Conservation (phyloP, 92 coral and sea anemone species). For the Diadumene lineata region DNA sequence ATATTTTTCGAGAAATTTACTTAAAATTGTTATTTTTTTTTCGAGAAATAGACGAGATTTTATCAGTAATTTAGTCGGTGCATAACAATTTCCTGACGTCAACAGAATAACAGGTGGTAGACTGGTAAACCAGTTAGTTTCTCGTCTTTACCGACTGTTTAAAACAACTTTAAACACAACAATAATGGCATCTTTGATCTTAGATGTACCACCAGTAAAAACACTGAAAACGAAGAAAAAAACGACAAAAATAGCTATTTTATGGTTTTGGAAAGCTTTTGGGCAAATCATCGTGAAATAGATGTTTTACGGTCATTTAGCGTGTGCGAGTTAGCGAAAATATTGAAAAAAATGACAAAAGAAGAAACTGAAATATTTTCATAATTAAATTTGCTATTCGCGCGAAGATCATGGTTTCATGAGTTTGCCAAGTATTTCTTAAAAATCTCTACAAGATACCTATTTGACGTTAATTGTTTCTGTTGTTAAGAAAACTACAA, state of each 20-base stretch:
- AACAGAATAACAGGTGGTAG: conserved; percentile 69
- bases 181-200: background rate
- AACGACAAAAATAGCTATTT: background rate
- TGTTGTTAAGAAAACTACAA: no score
- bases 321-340: no score
- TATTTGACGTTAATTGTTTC: no score
- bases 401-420: no score
- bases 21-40: background rate
- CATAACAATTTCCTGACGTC: conserved; percentile 63
- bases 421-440: no score
- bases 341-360: no score
- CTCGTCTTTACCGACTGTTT: conserved; percentile 13
- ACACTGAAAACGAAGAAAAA: conserved; percentile 5
- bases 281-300: no score
- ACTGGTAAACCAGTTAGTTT: conserved; percentile 39
- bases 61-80: conserved; percentile 5
- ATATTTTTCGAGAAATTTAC: background rate
- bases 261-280: no score
- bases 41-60: background rate
- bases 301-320: no score
- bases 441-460: no score
- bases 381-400: no score
- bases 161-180: conserved; percentile 11
- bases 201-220: conserved; percentile 21
- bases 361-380: no score